Conservation (phyloP, 2,797 vertebrate species). For the Darevskia mixta region DNA sequence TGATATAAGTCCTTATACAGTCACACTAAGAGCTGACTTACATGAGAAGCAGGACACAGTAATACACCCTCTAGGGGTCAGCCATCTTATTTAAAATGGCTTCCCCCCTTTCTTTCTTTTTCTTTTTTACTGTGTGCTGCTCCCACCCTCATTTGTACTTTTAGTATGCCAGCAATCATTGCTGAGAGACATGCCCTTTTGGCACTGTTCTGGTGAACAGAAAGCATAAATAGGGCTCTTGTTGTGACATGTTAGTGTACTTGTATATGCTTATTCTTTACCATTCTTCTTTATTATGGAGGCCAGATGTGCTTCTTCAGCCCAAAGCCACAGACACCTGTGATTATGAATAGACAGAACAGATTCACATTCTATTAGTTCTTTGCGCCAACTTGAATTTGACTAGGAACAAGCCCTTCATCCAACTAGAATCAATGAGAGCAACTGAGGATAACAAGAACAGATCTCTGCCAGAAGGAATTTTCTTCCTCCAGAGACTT, state of each 20-base stretch:
- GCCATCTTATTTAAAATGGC: not conserved
- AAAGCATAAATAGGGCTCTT: not conserved
- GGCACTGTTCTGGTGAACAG: not conserved
- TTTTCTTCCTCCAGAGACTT: slow-evolving; percentile 10
- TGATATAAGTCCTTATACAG: not conserved
- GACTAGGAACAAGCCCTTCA: not conserved
- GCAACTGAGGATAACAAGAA: slow-evolving; percentile 31
- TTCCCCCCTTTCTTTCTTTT: not conserved
- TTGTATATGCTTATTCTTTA: not conserved
- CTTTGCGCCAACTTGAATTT: not conserved
- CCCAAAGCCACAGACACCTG: not conserved
- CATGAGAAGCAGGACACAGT: not conserved
- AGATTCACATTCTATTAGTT: not conserved
- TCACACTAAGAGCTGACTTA: not conserved
- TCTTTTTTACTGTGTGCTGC: not conserved
- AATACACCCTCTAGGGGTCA: not conserved
- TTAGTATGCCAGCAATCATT: not conserved
- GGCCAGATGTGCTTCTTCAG: not conserved
- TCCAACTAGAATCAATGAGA: not conserved
- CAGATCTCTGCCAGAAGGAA: slow-evolving; percentile 29
- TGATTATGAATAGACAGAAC: not conserved
- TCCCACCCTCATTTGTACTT: not conserved
- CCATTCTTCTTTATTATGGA: no score
- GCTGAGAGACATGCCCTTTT: not conserved
- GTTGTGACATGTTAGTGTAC: no score